These are phyloP conservation scores for Scophthalmus maximus DNA, from an alignment of 2,113 vertebrate genomes.

Conservation along the genomic window DNA sequence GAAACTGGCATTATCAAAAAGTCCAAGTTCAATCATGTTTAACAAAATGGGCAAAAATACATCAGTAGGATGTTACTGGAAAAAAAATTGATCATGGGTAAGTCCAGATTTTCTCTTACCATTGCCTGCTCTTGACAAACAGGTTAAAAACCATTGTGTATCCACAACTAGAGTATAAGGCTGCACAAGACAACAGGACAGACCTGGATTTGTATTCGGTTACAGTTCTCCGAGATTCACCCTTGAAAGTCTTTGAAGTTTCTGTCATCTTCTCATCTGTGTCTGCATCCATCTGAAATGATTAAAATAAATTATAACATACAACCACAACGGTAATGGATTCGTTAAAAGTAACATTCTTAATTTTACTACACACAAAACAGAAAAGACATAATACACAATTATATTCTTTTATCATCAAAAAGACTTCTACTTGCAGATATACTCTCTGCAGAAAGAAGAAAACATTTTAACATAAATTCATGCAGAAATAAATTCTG, in stretches of 20 bases:
- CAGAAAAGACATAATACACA: neutral
- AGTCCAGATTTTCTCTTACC: too few relatives aligned
- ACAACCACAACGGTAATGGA: neutral
- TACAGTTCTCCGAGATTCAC: conserved; percentile 49
- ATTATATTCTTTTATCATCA: too few relatives aligned
- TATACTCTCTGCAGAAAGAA: neutral
- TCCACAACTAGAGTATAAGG: neutral
- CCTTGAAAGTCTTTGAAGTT: conserved; percentile 52
- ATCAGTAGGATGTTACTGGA: too few relatives aligned
- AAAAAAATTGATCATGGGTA: too few relatives aligned
- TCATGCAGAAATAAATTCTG: conserved; percentile 2
- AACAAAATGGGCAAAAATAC: too few relatives aligned
- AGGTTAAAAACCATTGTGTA: neutral
- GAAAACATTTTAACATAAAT: neutral
- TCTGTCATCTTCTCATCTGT: conserved; percentile 60
- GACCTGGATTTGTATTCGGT: conserved; percentile 72
- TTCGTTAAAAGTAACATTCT: neutral
- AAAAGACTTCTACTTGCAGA: too few relatives aligned
- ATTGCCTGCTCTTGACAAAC: too few relatives aligned
- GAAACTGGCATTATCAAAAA: too few relatives aligned
- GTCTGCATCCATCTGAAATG: conserved; percentile 77
- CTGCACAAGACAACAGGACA: conserved; percentile 16
- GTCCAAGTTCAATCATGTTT: too few relatives aligned
- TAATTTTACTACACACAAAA: neutral
- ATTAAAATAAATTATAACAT: conserved; percentile 5